Conservation (phyloP, 2,797 vertebrate species). For the Sparus aurata region DNA sequence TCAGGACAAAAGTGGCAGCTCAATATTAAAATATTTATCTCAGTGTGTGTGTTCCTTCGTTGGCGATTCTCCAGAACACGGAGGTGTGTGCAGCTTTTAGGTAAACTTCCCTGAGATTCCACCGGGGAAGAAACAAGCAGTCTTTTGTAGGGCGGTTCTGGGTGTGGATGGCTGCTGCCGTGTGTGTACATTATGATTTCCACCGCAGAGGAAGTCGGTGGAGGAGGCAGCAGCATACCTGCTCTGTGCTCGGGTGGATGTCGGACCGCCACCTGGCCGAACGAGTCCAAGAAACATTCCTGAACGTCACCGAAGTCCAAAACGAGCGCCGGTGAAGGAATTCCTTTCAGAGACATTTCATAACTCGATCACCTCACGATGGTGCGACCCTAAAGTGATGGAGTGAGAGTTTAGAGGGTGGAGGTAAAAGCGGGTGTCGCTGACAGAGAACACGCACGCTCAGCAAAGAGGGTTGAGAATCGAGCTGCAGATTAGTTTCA, state of each 20-base stretch:
- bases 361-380: constrained; percentile 20
- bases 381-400: background rate
- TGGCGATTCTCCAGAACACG: constrained; percentile 10
- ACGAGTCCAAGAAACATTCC: constrained; percentile 43
- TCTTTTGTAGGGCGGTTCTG: constrained; percentile 47
- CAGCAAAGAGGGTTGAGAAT: constrained; percentile 18
- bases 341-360: constrained; percentile 51
- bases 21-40: background rate
- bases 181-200: constrained; percentile 43
- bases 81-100: constrained; percentile 21
- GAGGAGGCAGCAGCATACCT: constrained; percentile 48
- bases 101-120: constrained; percentile 34
- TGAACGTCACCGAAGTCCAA: constrained; percentile 39
- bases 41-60: constrained; percentile 25
- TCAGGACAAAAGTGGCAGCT: background rate
- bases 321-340: constrained; percentile 51
- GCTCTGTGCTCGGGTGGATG: constrained; percentile 40
- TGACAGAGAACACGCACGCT: constrained; percentile 22
- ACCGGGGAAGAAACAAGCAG: constrained; percentile 56
- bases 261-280: constrained; percentile 46
- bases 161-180: constrained; percentile 25
- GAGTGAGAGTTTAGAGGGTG: constrained; percentile 15
- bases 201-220: constrained; percentile 58
- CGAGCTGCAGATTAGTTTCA: background rate
- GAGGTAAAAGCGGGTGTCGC: constrained; percentile 6